phyloP scores from a whole-genome alignment of 2,113 vertebrate genomes.

The Pangasianodon hypophthalmus region DNA sequence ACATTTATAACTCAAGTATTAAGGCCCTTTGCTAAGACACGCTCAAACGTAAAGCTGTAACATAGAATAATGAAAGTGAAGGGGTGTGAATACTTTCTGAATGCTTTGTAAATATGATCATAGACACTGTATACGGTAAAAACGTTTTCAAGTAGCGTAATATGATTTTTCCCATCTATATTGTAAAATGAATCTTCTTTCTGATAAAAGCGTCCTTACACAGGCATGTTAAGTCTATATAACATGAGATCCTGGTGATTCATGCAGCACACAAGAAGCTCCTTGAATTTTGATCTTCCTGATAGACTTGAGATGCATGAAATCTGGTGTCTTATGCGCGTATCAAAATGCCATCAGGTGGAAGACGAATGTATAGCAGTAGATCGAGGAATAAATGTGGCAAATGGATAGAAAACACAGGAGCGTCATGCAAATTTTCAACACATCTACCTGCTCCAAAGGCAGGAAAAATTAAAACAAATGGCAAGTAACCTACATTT shows the following conservation, averaged over 20 bases:
- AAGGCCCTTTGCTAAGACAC: background rate
- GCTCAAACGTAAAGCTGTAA: background rate
- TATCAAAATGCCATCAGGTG: constrained; percentile 33
- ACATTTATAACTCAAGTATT: background rate
- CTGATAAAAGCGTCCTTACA: background rate
- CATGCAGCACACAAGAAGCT: constrained; percentile 20
- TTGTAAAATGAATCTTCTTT: background rate
- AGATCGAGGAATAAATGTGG: constrained; percentile 23
- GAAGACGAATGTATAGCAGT: constrained; percentile 35
- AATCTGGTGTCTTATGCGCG: constrained; percentile 20
- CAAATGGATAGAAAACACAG: background rate
- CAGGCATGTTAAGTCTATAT: background rate
- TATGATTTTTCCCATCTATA: background rate
- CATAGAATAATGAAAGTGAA: too few species aligned
- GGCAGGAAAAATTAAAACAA: constrained; percentile 9
- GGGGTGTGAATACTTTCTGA: background rate
- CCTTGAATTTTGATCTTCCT: constrained; percentile 46
- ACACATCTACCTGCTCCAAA: background rate
- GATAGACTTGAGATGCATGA: constrained; percentile 21
- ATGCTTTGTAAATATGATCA: too few species aligned
- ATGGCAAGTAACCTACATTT: constrained; percentile 34
- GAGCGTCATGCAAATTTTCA: constrained; percentile 30
- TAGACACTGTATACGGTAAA: background rate
- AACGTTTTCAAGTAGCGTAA: background rate
- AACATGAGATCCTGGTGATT: background rate